A percentile compares a stretch with the other conserved stretches of the same genome.
Conservation (phyloP, 2,113 vertebrate species). For the Salvator merianae region DNA sequence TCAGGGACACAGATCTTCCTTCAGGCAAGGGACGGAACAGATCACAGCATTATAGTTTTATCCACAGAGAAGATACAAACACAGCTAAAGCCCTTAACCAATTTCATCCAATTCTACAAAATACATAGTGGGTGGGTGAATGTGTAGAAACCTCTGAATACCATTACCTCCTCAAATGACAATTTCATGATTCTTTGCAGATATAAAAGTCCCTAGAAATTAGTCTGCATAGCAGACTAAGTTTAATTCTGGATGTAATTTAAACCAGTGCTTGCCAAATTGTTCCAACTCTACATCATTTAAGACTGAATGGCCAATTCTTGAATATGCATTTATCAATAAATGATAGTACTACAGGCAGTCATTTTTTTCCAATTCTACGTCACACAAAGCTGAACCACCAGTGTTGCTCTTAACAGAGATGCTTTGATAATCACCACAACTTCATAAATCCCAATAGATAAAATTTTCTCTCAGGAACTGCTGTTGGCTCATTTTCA, state of each 20-base stretch:
- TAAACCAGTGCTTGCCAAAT: background rate
- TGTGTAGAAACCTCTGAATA: background rate
- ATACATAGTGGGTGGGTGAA: background rate
- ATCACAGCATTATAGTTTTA: background rate
- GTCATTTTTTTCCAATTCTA: background rate
- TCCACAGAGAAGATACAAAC: background rate
- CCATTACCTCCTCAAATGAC: background rate
- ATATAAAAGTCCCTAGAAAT: background rate
- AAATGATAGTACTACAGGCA: background rate
- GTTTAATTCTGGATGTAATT: background rate
- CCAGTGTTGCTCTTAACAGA: too few relatives aligned
- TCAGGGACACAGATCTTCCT: background rate
- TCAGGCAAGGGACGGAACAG: background rate
- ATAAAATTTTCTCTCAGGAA: background rate
- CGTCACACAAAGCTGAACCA: too few relatives aligned
- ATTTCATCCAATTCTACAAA: background rate
- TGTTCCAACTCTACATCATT: background rate
- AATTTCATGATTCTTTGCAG: background rate
- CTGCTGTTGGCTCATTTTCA: background rate
- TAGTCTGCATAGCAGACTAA: background rate
- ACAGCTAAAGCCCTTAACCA: background rate
- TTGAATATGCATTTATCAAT: background rate
- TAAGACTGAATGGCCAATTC: background rate
- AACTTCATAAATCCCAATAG: too few relatives aligned
- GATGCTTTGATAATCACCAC: too few relatives aligned